Percentiles rank a stretch among this genome's conserved stretches.
These are phyloP conservation scores for Dryobates pubescens DNA, from an alignment of 2,797 vertebrate species.

Conservation along the genomic window DNA sequence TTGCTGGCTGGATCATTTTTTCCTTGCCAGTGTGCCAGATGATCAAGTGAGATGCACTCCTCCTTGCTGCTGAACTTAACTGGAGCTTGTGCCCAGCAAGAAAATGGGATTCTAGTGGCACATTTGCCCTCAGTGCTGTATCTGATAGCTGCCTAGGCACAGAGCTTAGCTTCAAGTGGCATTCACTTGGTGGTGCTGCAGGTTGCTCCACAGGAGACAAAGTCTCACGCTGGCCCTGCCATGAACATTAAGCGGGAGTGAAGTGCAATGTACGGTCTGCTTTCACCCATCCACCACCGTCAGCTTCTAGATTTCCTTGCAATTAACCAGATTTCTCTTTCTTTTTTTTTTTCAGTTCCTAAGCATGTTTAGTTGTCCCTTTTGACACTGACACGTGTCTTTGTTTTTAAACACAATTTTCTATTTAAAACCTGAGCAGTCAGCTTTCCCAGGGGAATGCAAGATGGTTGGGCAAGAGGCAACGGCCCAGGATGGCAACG, in stretches of 20 bases:
- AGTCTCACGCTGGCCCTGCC: neutral
- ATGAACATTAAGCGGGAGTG: neutral
- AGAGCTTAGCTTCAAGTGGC: neutral
- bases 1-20: neutral
- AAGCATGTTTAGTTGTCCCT: neutral
- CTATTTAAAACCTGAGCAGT: neutral
- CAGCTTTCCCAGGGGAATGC: neutral
- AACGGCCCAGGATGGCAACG: rapidly evolving
- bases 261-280: neutral
- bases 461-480: neutral
- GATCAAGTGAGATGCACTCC: rapidly evolving
- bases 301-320: neutral
- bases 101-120: neutral
- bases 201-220: neutral
- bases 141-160: neutral
- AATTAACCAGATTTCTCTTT: neutral
- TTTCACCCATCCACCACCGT: neutral
- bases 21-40: neutral
- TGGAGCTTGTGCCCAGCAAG: neutral
- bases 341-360: rapidly evolving
- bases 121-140: neutral
- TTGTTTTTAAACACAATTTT: neutral
- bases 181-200: neutral
- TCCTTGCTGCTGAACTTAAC: neutral
- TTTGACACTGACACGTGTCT: neutral